These are phyloP conservation scores for Rissa tridactyla DNA, from an alignment of 2,113 vertebrate genomes.

Conservation along the genomic window DNA sequence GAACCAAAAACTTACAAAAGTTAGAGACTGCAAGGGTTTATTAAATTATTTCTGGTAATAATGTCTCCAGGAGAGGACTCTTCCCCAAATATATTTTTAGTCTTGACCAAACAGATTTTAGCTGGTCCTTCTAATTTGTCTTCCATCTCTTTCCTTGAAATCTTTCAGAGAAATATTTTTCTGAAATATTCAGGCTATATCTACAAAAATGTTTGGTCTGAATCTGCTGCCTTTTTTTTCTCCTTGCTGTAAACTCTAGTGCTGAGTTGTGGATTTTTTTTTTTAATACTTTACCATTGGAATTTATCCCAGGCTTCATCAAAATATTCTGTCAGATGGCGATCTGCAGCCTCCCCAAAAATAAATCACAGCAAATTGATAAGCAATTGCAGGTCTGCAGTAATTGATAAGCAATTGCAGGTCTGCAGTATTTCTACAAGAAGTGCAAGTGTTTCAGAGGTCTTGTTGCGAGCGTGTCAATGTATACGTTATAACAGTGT, in stretches of 20 bases:
- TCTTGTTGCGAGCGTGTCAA: not conserved
- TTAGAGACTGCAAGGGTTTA: not conserved
- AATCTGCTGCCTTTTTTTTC: rapidly evolving
- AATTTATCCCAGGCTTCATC: not conserved
- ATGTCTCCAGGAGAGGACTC: not conserved
- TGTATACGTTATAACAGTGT: slow-evolving; percentile 7
- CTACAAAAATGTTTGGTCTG: not conserved
- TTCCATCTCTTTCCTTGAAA: not conserved
- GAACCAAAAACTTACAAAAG: not conserved
- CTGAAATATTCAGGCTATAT: not conserved
- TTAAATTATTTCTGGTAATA: not conserved
- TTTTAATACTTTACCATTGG: not conserved
- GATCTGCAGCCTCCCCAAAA: not conserved
- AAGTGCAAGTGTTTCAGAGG: slow-evolving; percentile 30
- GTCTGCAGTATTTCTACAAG: not conserved
- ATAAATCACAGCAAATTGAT: not conserved
- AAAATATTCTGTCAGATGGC: not conserved
- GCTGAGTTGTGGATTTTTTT: not conserved
- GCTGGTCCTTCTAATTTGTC: not conserved
- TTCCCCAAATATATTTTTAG: not conserved
- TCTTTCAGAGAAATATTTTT: not conserved
- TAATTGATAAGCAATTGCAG: not conserved
- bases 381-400: not conserved
- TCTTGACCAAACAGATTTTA: not conserved
- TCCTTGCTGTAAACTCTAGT: not conserved